These are phyloP conservation scores for Calameuta idolon DNA, from an alignment of 2,888 invertebrate species.

Conservation along the genomic window DNA sequence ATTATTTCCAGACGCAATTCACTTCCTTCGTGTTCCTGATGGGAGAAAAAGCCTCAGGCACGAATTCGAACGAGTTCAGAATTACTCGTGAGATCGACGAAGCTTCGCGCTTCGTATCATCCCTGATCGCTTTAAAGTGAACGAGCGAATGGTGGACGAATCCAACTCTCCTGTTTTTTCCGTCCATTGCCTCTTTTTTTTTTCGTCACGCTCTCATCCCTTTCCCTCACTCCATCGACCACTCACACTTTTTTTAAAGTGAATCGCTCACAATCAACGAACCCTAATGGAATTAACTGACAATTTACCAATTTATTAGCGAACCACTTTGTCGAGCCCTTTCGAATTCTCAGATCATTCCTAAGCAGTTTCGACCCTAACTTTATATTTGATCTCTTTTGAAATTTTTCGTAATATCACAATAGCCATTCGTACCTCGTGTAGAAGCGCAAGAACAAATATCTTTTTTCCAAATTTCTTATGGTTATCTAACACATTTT, in stretches of 20 bases:
- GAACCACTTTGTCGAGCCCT: conserved; percentile 13
- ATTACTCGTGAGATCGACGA: background rate
- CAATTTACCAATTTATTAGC: conserved; percentile 51
- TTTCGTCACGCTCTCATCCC: conserved; percentile 13
- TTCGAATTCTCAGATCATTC: background rate
- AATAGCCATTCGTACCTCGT: background rate
- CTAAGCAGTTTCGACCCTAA: conserved; percentile 19
- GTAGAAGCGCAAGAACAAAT: background rate
- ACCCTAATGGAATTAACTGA: conserved; percentile 50
- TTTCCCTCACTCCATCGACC: background rate
- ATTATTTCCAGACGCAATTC: background rate
- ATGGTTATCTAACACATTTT: background rate
- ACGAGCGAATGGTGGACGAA: background rate
- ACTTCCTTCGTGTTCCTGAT: background rate
- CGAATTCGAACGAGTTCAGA: background rate
- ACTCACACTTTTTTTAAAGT: conserved; percentile 11
- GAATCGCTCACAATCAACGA: conserved; percentile 43
- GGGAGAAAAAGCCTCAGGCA: background rate
- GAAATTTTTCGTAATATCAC: background rate
- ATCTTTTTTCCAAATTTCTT: background rate
- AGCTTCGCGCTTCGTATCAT: background rate
- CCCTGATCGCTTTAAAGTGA: background rate
- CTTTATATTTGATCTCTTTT: conserved; percentile 11
- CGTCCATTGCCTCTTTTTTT: conserved; percentile 22
- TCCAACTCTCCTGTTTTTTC: conserved; percentile 17